phyloP scores from a whole-genome alignment of 2,797 vertebrate species.

The Amazona finschi region DNA sequence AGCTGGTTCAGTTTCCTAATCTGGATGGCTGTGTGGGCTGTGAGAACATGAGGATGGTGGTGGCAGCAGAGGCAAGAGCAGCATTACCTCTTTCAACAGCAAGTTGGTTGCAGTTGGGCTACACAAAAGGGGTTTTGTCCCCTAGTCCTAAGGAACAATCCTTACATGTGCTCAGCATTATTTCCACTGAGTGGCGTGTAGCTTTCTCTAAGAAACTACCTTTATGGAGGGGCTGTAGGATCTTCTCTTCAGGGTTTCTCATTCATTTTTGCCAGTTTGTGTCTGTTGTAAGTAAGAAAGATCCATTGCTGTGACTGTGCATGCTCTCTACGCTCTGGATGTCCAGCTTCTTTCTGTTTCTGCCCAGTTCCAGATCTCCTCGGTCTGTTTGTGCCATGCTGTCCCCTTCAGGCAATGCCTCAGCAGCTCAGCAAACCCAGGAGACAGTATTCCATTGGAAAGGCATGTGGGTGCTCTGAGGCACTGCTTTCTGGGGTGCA shows the following conservation, averaged over 20 bases:
- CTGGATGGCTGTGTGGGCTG: neutral
- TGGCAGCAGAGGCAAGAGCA: neutral
- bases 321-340: neutral
- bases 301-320: fast-evolving
- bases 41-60: neutral
- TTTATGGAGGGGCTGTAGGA: neutral
- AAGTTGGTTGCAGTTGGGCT: neutral
- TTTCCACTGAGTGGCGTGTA: neutral
- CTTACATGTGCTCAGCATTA: neutral
- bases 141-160: neutral
- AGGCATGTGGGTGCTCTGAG: neutral
- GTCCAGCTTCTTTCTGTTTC: neutral
- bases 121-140: neutral
- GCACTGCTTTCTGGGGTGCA: neutral
- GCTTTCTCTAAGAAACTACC: neutral
- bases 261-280: neutral
- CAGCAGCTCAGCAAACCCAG: neutral
- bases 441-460: neutral
- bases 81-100: neutral
- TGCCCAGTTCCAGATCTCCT: neutral
- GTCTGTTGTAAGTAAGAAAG: neutral
- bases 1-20: neutral
- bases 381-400: neutral
- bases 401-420: neutral
- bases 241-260: neutral